Evolutionary conservation across 2,797 vertebrate genomes (phyloP).

Genomic region (Rhinatrema bivittatum): DNA sequence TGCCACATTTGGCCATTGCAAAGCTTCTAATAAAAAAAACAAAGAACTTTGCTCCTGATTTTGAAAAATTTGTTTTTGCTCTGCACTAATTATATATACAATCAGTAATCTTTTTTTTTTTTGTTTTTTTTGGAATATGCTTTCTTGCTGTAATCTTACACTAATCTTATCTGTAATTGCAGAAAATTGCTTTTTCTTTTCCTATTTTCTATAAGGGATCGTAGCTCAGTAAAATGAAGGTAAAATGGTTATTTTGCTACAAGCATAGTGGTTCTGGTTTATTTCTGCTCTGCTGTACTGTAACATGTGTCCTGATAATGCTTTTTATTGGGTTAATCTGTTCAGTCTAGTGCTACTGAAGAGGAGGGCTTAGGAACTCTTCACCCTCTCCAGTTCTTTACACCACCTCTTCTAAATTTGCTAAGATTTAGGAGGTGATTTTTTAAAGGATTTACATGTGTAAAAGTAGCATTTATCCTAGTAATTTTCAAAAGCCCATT

Average conservation of each 20-base stretch:
- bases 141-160: conserved; percentile 99
- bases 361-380: too few relatives aligned
- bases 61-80: conserved; percentile 37
- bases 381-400: too few relatives aligned
- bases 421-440: too few relatives aligned
- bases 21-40: background rate
- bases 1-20: too few relatives aligned
- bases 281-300: conserved; percentile 19
- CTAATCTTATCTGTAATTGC: conserved; percentile 72
- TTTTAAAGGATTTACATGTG: too few relatives aligned
- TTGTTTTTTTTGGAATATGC: conserved; percentile 50
- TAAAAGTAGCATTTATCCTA: too few relatives aligned
- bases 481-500: too few relatives aligned
- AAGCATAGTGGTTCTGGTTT: conserved; percentile 10
- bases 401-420: too few relatives aligned
- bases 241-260: conserved; percentile 48
- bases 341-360: too few relatives aligned
- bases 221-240: conserved; percentile 30
- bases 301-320: too few relatives aligned
- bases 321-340: conserved; percentile 6
- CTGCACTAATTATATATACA: conserved; percentile 69
- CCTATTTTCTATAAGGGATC: conserved; percentile 20
- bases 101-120: conserved; percentile 61
- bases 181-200: conserved; percentile 39
- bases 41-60: conserved; percentile 37